These are phyloP conservation scores for Urocitellus parryii DNA, from an alignment of 2,113 vertebrate species.

Conservation along the genomic window DNA sequence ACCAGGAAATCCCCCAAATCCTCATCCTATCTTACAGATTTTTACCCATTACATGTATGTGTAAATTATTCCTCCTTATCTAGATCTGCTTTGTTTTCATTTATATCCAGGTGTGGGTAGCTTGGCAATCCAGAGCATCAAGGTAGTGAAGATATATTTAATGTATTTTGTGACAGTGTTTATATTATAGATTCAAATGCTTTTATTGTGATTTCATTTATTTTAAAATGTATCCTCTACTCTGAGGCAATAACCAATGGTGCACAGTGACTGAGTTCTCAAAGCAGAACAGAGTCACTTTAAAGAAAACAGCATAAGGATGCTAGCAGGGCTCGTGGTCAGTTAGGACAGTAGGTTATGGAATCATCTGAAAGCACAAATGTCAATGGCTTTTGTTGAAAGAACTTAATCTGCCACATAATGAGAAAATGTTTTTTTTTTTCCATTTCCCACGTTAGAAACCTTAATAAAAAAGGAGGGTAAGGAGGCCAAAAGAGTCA, in stretches of 20 bases:
- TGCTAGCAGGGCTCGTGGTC: neutral
- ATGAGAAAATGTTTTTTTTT: constrained; percentile 39
- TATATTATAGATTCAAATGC: neutral
- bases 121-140: neutral
- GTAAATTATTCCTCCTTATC: neutral
- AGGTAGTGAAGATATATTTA: neutral
- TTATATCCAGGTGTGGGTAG: neutral
- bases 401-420: neutral
- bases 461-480: neutral
- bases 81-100: constrained; percentile 10
- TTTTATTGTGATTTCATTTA: constrained; percentile 12
- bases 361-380: neutral
- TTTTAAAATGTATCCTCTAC: neutral
- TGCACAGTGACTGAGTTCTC: neutral
- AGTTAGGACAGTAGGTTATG: neutral
- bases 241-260: neutral
- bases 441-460: neutral
- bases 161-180: neutral
- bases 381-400: neutral
- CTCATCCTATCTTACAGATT: neutral
- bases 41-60: neutral
- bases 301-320: neutral
- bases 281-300: neutral
- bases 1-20: neutral
- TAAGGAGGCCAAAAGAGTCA: neutral